Base-by-base conservation (phyloP, 2,888 invertebrate species). In the Lissonota sp. region DNA sequence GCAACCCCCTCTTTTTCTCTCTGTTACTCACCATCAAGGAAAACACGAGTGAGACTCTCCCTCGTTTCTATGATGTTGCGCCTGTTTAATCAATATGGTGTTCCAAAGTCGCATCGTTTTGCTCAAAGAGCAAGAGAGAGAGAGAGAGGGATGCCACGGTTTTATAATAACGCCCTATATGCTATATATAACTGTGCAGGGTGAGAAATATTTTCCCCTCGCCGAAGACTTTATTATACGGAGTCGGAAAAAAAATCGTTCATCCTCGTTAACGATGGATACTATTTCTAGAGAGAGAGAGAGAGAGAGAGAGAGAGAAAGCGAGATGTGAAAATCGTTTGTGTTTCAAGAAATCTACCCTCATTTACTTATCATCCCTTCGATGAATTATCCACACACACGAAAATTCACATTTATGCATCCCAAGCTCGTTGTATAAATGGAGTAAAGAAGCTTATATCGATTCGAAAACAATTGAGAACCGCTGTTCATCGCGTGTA, bases 41-140 rank as follows among this genome's bases (percentile, higher is more conserved):
- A 58, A 74, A 51, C 12, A n/a, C 42, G 37, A 46, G 55, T 55
- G 53, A 62, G 46, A 51, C 71, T 71, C 64, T 55, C 63, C 70
- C 62, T 51, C 55, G 58, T 69, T 7, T 73, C 71, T 58, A 78
- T 44, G 66, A 64, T 74, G 74, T 74, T 81, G 74, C 70, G 55
- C 49, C 74, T 74, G 70, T 81, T 78, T 74, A 81, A 81, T 81
- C 73, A 78, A 81, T 78, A 74, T 70, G 26, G 70, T 60, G 77
- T 70, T 80, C 63, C 66, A 39, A n/a, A 80, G 80, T 57, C 72
- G 60, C 81, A 73, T 81, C 77, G 66, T 69, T 51, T 55, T 14
- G 63, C 71, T 39, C 39, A 55, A 26, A 42, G 39, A 42, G 46
- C 58, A n/a, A n/a, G 64, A 72, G 49, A 58, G 58, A 60, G 37